Conservation (phyloP, 1,140 invertebrate genomes). For the Idris sp. region DNA sequence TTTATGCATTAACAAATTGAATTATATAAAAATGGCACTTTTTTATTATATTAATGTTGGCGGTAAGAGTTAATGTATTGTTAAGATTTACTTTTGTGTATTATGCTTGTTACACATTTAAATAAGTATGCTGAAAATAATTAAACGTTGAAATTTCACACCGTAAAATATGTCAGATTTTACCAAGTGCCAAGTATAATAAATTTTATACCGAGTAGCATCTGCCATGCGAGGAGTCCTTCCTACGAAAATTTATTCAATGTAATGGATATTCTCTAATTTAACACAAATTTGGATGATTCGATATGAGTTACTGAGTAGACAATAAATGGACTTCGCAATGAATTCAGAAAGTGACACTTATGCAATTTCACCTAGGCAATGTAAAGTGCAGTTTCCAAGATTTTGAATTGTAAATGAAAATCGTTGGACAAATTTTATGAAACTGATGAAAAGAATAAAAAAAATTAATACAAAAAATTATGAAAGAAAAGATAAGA, state of each 20-base stretch:
- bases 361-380: conserved; percentile 30
- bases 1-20: no score
- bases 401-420: conserved; percentile 45
- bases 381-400: conserved; percentile 18
- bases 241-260: conserved; percentile 38
- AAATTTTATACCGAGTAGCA: conserved; percentile 46
- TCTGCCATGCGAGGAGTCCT: conserved; percentile 38
- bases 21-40: no score
- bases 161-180: conserved; percentile 55
- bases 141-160: conserved; percentile 55
- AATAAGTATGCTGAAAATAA: conserved; percentile 56
- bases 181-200: conserved; percentile 46
- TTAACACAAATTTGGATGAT: conserved; percentile 58
- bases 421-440: conserved; percentile 14
- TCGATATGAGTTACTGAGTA: conserved; percentile 54
- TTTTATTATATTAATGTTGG: not conserved
- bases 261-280: conserved; percentile 58
- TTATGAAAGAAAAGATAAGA: no score
- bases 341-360: conserved; percentile 53
- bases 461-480: conserved; percentile 1
- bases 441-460: conserved; percentile 1
- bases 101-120: conserved; percentile 46
- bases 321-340: conserved; percentile 53
- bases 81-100: no score
- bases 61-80: conserved; percentile 6